A percentile compares a stretch with the other conserved stretches of the same genome.
Evolutionary conservation across 2,797 vertebrate genomes (phyloP).

Genomic region (Lagodon rhomboides): DNA sequence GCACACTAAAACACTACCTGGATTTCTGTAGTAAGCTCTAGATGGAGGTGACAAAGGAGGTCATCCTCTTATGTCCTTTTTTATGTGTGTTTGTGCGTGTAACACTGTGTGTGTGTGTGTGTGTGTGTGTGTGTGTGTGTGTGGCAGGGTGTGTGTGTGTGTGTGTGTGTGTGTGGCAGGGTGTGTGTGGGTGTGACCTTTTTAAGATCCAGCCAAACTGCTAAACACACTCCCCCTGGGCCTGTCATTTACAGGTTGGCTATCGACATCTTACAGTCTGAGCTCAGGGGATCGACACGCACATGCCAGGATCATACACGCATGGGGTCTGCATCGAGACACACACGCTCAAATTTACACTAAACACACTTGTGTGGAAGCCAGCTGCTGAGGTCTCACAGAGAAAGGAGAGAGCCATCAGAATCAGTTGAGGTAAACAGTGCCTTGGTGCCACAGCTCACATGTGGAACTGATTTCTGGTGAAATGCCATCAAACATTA

Average conservation of each 20-base stretch:
- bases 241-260: constrained; percentile 88
- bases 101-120: constrained; percentile 19
- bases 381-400: constrained; percentile 10
- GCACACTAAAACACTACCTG: neutral
- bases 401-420: constrained; percentile 33
- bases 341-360: constrained; percentile 9
- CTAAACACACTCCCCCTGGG: constrained; percentile 87
- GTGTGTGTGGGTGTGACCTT: constrained; percentile 80
- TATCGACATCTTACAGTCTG: constrained; percentile 81
- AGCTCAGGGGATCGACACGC: constrained; percentile 50
- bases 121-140: constrained; percentile 36
- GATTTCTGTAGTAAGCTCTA: constrained; percentile 1
- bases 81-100: constrained; percentile 33
- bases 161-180: constrained; percentile 35
- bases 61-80: constrained; percentile 36
- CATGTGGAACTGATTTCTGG: constrained; percentile 66
- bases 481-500: constrained; percentile 43
- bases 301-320: constrained; percentile 48
- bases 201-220: constrained; percentile 86
- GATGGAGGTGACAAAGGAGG: constrained; percentile 42
- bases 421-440: constrained; percentile 55
- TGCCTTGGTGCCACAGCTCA: constrained; percentile 14
- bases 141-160: constrained; percentile 21
- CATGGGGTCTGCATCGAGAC: constrained; percentile 28
- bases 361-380: constrained; percentile 1